phyloP scores from a whole-genome alignment of 2,888 invertebrate genomes.

The Euclidia mi region DNA sequence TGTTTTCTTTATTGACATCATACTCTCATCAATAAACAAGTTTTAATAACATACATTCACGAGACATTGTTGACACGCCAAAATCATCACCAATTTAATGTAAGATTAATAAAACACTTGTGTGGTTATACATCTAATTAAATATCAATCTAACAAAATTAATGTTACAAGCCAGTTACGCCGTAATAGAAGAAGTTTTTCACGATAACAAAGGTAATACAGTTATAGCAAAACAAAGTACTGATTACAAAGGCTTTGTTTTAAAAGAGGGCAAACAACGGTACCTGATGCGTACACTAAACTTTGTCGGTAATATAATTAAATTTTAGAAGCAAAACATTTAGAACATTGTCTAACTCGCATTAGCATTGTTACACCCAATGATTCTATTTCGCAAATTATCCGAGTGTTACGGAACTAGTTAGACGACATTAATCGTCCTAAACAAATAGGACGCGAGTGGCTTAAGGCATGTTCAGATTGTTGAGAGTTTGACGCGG shows the following conservation, averaged over 20 bases:
- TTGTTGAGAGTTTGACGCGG: too few species aligned
- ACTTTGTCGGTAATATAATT: slow-evolving; percentile 12
- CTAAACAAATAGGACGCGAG: slow-evolving; percentile 66
- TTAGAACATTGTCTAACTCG: slow-evolving; percentile 29
- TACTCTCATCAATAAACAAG: too few species aligned
- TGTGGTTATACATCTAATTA: too few species aligned
- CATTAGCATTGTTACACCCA: slow-evolving; percentile 36
- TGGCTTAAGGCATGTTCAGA: too few species aligned
- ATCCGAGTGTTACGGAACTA: slow-evolving; percentile 54
- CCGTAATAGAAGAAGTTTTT: too few species aligned
- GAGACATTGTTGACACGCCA: too few species aligned
- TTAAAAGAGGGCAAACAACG: neutral
- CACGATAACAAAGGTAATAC: slow-evolving; percentile 11
- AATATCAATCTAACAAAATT: too few species aligned
- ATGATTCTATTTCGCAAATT: slow-evolving; percentile 44
- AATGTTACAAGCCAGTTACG: too few species aligned
- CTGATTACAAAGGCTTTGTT: slow-evolving; percentile 5
- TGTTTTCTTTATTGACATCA: too few species aligned
- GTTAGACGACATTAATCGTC: slow-evolving; percentile 65
- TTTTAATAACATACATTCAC: too few species aligned
- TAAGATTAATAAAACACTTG: too few species aligned
- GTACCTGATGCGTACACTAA: neutral
- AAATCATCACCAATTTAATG: too few species aligned
- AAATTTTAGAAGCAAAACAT: slow-evolving; percentile 19
- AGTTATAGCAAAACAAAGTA: slow-evolving; percentile 8